Evolutionary conservation across 2,888 invertebrate genomes (phyloP).

Genomic region (Griposia aprilina): DNA sequence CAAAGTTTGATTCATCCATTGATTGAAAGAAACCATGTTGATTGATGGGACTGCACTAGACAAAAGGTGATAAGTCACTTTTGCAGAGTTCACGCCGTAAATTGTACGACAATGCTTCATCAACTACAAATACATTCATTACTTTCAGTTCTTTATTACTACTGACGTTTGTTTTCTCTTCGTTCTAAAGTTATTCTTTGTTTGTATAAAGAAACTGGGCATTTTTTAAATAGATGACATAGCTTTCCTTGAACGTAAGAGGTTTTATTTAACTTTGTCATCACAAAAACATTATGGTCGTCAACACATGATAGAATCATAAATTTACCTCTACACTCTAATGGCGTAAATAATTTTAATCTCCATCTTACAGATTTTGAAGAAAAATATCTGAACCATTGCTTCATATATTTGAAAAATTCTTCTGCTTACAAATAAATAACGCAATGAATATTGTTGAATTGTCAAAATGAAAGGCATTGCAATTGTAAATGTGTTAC

Average conservation of each 20-base stretch:
- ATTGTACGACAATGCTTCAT: conserved; percentile 39
- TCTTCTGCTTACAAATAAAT: no score
- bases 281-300: no score
- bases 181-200: conserved; percentile 2
- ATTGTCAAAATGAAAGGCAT: no score
- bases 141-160: conserved; percentile 12
- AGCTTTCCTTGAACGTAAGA: background rate
- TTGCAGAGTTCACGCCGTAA: background rate
- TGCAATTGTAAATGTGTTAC: background rate
- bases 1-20: conserved; percentile 22
- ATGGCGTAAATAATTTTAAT: no score
- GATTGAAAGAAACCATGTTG: conserved; percentile 19
- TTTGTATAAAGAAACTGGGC: background rate
- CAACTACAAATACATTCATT: background rate
- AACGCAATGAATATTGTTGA: no score
- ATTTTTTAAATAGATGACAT: background rate
- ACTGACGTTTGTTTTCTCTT: conserved; percentile 20
- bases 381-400: no score
- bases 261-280: background rate
- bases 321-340: no score
- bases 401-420: no score
- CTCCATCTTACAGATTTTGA: no score
- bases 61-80: conserved; percentile 35
- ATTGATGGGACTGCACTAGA: background rate
- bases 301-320: background rate